phyloP scores from a whole-genome alignment of 2,888 invertebrate species.

The Phaedon cochleariae region DNA sequence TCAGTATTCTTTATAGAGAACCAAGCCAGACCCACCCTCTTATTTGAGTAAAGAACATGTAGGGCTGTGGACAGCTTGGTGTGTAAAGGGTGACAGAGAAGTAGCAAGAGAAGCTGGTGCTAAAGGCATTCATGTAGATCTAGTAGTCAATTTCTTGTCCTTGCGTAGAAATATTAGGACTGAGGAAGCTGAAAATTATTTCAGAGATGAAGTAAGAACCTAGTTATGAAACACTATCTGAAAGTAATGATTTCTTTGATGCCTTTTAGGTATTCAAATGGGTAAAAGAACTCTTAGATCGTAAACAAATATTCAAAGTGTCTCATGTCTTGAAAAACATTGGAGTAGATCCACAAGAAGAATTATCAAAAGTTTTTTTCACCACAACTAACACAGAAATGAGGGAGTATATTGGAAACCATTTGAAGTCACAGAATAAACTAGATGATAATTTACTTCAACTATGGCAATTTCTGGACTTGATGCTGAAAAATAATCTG shows the following conservation, averaged over 20 bases:
- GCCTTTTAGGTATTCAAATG: conserved; percentile 69
- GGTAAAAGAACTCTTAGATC: conserved; percentile 69
- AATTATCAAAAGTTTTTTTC: conserved; percentile 68
- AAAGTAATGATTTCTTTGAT: too few relatives aligned
- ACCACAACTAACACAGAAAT: conserved; percentile 68
- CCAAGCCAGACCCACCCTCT: conserved; percentile 48
- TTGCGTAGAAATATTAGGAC: conserved; percentile 66
- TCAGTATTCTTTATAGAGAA: conserved; percentile 12
- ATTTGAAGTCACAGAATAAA: conserved; percentile 66
- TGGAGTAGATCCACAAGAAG: conserved; percentile 67
- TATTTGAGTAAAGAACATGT: conserved; percentile 53
- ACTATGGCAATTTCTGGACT: conserved; percentile 61
- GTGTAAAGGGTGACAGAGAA: conserved; percentile 69
- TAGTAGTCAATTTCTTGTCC: conserved; percentile 69
- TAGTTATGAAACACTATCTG: too few relatives aligned
- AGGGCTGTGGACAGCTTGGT: conserved; percentile 73
- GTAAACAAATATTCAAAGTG: conserved; percentile 72
- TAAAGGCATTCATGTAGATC: conserved; percentile 70
- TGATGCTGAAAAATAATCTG: conserved; percentile 43
- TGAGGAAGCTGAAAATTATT: conserved; percentile 66
- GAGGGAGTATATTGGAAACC: conserved; percentile 73
- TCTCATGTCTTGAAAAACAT: conserved; percentile 72
- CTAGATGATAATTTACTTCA: conserved; percentile 56
- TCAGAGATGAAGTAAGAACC: conserved; percentile 65
- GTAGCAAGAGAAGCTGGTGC: conserved; percentile 74